Percentiles rank a stretch among this genome's conserved stretches.
These are phyloP conservation scores for Scomber colias DNA, from an alignment of 2,113 vertebrate genomes.

Conservation along the genomic window DNA sequence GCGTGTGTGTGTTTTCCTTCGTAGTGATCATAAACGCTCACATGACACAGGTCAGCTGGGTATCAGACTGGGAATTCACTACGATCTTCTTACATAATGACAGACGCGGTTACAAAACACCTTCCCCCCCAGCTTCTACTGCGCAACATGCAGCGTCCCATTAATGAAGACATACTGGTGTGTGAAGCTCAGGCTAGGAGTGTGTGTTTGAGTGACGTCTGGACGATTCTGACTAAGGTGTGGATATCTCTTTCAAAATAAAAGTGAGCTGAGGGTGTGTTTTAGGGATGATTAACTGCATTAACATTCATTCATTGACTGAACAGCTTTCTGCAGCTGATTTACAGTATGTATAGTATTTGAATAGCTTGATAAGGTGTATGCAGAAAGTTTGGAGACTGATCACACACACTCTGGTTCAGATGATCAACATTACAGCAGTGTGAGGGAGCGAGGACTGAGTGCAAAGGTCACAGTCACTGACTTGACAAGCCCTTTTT, in stretches of 20 bases:
- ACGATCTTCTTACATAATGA: slow-evolving; percentile 63
- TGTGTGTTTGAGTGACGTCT: no score
- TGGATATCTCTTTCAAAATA: no score
- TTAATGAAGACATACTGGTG: slow-evolving; percentile 14
- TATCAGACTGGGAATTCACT: slow-evolving; percentile 65
- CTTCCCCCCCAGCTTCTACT: slow-evolving; percentile 15
- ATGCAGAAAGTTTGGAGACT: neutral
- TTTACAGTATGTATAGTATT: neutral
- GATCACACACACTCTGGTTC: neutral
- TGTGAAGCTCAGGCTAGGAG: neutral
- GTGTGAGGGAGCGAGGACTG: neutral
- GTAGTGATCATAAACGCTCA: slow-evolving; percentile 65
- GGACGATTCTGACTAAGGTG: no score
- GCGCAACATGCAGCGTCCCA: slow-evolving; percentile 32
- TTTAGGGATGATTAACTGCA: neutral
- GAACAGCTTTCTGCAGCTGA: neutral
- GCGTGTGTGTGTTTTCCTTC: slow-evolving; percentile 26
- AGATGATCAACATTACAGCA: neutral
- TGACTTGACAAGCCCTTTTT: neutral
- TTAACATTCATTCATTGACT: neutral
- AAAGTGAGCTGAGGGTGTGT: no score
- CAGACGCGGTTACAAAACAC: slow-evolving; percentile 65
- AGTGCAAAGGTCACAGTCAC: slow-evolving; percentile 30
- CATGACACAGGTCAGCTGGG: slow-evolving; percentile 74
- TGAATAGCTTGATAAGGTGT: neutral